Conservation (phyloP, 1,140 invertebrate species). For the Drosophila nannoptera region DNA sequence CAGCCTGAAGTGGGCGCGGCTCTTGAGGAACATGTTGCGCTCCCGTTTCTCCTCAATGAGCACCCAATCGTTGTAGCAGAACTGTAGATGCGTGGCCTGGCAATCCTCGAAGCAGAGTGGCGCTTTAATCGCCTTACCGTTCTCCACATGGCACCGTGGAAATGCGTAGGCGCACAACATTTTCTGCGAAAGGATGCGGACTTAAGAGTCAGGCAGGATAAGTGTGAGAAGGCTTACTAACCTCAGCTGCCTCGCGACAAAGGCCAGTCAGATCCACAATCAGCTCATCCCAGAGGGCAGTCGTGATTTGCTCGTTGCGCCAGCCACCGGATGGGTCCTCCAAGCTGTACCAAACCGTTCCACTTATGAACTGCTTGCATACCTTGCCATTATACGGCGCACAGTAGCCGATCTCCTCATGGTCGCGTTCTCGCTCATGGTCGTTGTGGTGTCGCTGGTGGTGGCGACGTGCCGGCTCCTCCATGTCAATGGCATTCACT, state of each 20-base stretch:
- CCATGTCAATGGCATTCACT: conserved; percentile 55
- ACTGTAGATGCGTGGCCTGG: conserved; percentile 91
- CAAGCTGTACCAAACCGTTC: conserved; percentile 90
- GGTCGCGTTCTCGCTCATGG: conserved; percentile 20
- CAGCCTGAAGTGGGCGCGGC: conserved; percentile 91
- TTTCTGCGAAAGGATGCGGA: conserved; percentile 81
- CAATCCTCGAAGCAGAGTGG: conserved; percentile 96
- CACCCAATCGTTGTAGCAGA: conserved; percentile 96
- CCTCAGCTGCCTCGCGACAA: conserved; percentile 91
- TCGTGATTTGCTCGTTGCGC: conserved; percentile 91
- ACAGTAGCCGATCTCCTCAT: conserved; percentile 85
- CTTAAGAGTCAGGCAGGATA: not conserved
- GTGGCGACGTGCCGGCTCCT: conserved; percentile 60
- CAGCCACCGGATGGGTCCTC: conserved; percentile 84
- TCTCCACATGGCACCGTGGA: conserved; percentile 88
- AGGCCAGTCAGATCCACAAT: conserved; percentile 88
- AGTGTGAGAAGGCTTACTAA: conserved; percentile 59
- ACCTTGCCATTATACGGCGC: conserved; percentile 92
- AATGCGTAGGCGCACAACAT: conserved; percentile 95
- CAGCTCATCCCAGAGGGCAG: conserved; percentile 90
- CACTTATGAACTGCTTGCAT: conserved; percentile 88
- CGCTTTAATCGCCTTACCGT: conserved; percentile 81
- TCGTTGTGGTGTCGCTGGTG: conserved; percentile 64
- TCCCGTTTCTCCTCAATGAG: conserved; percentile 93
- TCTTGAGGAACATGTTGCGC: conserved; percentile 86